Base-by-base conservation (phyloP, 2,797 vertebrate genomes). In the Ibycter americanus region DNA sequence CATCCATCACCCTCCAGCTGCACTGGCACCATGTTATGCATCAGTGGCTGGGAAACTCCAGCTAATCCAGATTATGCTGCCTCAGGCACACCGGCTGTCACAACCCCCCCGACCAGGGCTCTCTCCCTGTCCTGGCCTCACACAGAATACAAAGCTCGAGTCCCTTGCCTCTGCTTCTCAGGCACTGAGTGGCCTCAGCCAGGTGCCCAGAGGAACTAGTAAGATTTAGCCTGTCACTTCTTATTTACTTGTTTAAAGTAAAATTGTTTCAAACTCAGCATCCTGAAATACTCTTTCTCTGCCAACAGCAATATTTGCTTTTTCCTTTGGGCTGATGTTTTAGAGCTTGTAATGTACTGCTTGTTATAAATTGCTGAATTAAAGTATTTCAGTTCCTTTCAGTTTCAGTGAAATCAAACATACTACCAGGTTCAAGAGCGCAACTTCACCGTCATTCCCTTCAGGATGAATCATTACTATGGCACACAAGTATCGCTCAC, bases 61-160 rank as follows among this genome's bases (percentile, higher is more conserved):
- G 34, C 21, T 74, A 62, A 51, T 6, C 27, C 68, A 38, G 38
- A 38, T 25, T 29, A 42, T 23, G 59, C 34, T 0, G 2, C 18
- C 26, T 54, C 46, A 54, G 65, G 36, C 55, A 70, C 3, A 0
- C 13, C 1, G 31, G 18, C 52, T 46, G 47, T 40, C 66, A 55
- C 71, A 47, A 44, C 3, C 3, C 10, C 47, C 16, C 34, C 0
- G 1, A 8, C 34, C 19, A 0, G 0, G 73, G 42, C 18, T 66
- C 65, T 49, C 40, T 67, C 49, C 18, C 52, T 0, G 0, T 23
- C 12, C 16, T 32, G 26, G 47, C 70, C 66, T 94, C 71, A 34
- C 61, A 49, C 3, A 8, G 22, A 66, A 19, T 4, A 55, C 1
- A 1, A 71, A 63, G 42, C 71, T 73, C 55, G 73, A 77, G 71